A percentile compares a stretch with the other conserved stretches of the same genome.
Conservation (phyloP, 1,140 invertebrate genomes). For the Lasaia peninsularis region DNA sequence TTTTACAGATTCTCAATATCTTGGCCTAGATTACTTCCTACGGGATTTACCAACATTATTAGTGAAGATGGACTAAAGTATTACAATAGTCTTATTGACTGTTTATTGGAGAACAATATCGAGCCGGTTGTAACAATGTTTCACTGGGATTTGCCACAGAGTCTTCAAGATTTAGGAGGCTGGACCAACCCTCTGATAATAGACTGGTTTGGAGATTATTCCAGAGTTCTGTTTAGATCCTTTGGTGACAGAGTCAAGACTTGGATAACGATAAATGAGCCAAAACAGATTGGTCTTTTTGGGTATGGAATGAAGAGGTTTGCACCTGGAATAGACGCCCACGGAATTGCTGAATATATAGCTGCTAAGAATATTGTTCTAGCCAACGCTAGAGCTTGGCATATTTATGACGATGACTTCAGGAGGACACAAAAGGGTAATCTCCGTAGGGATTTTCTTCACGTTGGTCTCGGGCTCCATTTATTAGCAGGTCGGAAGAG, state of each 20-base stretch:
- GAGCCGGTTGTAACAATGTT: conserved; percentile 74
- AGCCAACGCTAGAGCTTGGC: conserved; percentile 79
- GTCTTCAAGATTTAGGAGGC: conserved; percentile 58
- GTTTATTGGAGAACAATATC: conserved; percentile 74
- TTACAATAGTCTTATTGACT: conserved; percentile 80
- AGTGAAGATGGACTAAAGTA: conserved; percentile 77
- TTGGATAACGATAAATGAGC: conserved; percentile 75
- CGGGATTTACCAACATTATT: conserved; percentile 68
- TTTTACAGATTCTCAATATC: conserved; percentile 81
- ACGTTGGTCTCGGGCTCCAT: too few relatives aligned
- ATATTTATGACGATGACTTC: conserved; percentile 80
- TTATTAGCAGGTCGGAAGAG: too few relatives aligned
- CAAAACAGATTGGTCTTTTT: conserved; percentile 44
- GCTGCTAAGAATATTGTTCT: conserved; percentile 72
- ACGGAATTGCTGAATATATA: conserved; percentile 67
- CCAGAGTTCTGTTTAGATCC: conserved; percentile 48
- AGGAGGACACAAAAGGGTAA: conserved; percentile 75
- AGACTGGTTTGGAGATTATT: conserved; percentile 72
- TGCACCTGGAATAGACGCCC: conserved; percentile 49
- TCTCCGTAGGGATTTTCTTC: neutral
- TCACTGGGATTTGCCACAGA: conserved; percentile 65
- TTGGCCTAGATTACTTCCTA: conserved; percentile 80
- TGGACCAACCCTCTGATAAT: conserved; percentile 58
- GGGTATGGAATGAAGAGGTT: conserved; percentile 59
- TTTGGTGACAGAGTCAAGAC: conserved; percentile 71